A percentile compares a stretch with the other conserved stretches of the same genome.
Evolutionary conservation across 2,888 invertebrate species (phyloP).

Genomic region (Flexamia atlantica): DNA sequence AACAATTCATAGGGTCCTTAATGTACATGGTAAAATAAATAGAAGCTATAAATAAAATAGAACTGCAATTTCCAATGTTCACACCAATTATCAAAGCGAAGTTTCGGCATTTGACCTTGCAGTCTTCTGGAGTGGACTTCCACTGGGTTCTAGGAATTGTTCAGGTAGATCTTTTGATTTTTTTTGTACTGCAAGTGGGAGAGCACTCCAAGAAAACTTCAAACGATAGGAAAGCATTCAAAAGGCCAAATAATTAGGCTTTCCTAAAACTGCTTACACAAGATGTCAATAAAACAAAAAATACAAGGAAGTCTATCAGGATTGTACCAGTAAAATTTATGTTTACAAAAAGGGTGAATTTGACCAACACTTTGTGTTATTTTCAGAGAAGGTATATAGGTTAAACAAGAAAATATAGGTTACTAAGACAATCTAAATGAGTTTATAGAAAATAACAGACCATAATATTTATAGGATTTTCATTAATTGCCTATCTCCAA

Average conservation of each 20-base stretch:
- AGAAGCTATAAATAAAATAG: constrained; percentile 8
- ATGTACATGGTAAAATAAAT: constrained; percentile 29
- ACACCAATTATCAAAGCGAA: background rate
- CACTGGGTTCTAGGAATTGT: constrained; percentile 2
- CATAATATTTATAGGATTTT: too few species aligned
- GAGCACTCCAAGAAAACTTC: constrained; percentile 48
- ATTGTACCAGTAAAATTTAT: too few species aligned
- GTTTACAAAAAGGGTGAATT: too few species aligned
- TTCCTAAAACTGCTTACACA: background rate
- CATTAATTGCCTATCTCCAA: too few species aligned
- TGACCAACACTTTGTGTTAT: too few species aligned
- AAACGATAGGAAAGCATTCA: background rate
- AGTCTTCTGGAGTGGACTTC: constrained; percentile 56
- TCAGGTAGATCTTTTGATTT: background rate
- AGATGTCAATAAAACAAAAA: background rate
- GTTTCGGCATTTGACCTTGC: background rate
- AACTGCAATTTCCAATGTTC: background rate
- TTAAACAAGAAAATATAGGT: too few species aligned
- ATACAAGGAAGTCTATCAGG: too few species aligned
- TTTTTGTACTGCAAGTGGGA: constrained; percentile 15
- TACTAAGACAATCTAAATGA: too few species aligned
- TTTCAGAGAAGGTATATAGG: too few species aligned
- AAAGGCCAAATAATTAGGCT: constrained; percentile 16
- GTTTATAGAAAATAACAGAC: too few species aligned
- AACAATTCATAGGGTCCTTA: constrained; percentile 13